phyloP scores from a whole-genome alignment of 2,797 vertebrate species.

The Gymnodraco acuticeps region DNA sequence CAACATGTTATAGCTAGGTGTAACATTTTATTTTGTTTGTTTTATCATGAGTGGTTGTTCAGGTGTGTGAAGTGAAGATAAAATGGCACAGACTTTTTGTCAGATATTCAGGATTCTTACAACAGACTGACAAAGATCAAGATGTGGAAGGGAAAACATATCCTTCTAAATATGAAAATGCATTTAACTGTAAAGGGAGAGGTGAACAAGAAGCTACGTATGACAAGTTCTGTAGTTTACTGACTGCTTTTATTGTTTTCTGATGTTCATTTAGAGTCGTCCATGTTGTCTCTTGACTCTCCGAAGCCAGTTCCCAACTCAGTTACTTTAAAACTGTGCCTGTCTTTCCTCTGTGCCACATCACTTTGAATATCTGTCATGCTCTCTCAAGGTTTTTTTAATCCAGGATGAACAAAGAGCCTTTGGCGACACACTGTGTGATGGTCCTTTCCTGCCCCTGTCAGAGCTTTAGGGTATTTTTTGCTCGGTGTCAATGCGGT shows the following conservation, averaged over 20 bases:
- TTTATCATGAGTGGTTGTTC: slow-evolving; percentile 51
- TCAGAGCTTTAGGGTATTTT: slow-evolving; percentile 61
- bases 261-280: slow-evolving; percentile 44
- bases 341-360: slow-evolving; percentile 34
- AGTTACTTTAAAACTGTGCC: slow-evolving; percentile 46
- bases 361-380: slow-evolving; percentile 58
- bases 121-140: slow-evolving; percentile 47
- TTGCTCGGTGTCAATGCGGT: slow-evolving; percentile 52
- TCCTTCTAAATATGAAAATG: slow-evolving; percentile 20
- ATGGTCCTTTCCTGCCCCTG: slow-evolving; percentile 64
- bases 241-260: slow-evolving; percentile 42
- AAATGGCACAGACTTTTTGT: slow-evolving; percentile 29
- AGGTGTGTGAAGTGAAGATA: slow-evolving; percentile 31
- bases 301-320: slow-evolving; percentile 43
- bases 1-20: slow-evolving; percentile 30
- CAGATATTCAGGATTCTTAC: slow-evolving; percentile 32
- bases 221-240: slow-evolving; percentile 48
- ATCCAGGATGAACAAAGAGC: slow-evolving; percentile 62
- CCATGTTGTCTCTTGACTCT: slow-evolving; percentile 41
- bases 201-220: slow-evolving; percentile 41
- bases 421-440: slow-evolving; percentile 58
- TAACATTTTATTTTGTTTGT: slow-evolving; percentile 30
- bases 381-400: slow-evolving; percentile 50
- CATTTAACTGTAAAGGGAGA: slow-evolving; percentile 33
- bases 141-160: slow-evolving; percentile 35